Base-by-base conservation (phyloP, 2,113 vertebrate genomes). In the Grammomys dolichurus region DNA sequence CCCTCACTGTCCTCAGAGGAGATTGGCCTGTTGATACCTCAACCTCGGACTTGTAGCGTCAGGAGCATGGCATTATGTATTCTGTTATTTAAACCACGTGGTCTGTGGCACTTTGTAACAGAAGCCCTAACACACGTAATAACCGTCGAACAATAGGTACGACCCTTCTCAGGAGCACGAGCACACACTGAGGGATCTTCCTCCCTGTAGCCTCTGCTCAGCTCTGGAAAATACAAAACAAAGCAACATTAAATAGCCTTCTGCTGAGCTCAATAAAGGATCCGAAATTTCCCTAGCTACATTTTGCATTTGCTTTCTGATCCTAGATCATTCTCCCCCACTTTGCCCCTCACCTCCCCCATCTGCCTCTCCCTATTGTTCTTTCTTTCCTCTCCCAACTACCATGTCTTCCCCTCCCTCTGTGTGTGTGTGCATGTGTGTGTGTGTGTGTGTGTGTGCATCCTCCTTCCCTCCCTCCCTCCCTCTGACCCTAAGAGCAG, bases 201-300 rank as follows among this genome's bases (percentile, higher is more conserved):
- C 97, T 93, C 84, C 95, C 70, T 92, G 54, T 90, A 98, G 81
- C 13, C n/a, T 95, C 76, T 94, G 95, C 94, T 97, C 95, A 98
- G 97, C 94, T 94, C 91, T 92, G 72, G 92, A 94, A 97, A 98
- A 91, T 95, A 97, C 96, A 98, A 97, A 94, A 97, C 89, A 87
- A 97, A 98, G 97, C 0, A 93, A 75, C 97, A 96, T 98, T 97
- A 92, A 97, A 98, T 90, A 10, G 88, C 96, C 98, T 73, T 96
- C 97, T 98, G 92, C 88, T 95, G 93, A 98, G 90, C 48, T 95
- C 87, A 97, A 94, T 97, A 96, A 97, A 97, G 93, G 90, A 93
- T 86, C 97, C 98, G 97, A 98, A 97, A 98, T 87, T 90, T 77
- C 96, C 98, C 94, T 88, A 97, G 85, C 73, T 96, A 94, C 75